These are phyloP conservation scores for Pelobates fuscus DNA, from an alignment of 2,113 vertebrate genomes.

Conservation along the genomic window DNA sequence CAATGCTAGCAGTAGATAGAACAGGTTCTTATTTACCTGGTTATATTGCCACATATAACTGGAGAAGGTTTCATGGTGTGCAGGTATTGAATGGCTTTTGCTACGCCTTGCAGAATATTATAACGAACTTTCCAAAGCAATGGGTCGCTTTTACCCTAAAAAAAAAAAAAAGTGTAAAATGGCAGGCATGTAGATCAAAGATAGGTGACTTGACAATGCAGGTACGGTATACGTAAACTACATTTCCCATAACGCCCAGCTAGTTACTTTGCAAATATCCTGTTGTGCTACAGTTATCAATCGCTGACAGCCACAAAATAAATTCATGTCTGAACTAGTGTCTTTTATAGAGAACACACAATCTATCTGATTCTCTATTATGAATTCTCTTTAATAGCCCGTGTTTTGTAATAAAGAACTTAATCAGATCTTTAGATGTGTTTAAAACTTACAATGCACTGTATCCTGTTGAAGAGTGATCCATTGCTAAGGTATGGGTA, in stretches of 20 bases:
- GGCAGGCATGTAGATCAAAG: neutral
- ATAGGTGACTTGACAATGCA: neutral
- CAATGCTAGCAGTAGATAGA: neutral
- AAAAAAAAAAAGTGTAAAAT: slow-evolving; percentile 9
- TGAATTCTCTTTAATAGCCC: too few relatives aligned
- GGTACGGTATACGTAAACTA: neutral
- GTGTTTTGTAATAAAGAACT: too few relatives aligned
- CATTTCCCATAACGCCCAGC: too few relatives aligned
- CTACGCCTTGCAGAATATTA: slow-evolving; percentile 60
- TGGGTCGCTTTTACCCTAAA: slow-evolving; percentile 49
- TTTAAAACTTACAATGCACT: slow-evolving; percentile 66
- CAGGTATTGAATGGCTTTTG: slow-evolving; percentile 64
- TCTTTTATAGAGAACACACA: too few relatives aligned
- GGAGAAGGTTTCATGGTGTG: slow-evolving; percentile 56
- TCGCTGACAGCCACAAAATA: too few relatives aligned
- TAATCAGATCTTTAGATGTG: too few relatives aligned
- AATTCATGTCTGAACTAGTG: too few relatives aligned
- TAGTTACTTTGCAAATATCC: too few relatives aligned
- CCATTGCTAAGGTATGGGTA: slow-evolving; percentile 70
- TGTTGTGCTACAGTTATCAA: too few relatives aligned
- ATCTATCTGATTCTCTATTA: too few relatives aligned
- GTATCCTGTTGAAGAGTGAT: slow-evolving; percentile 68
- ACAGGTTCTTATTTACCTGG: slow-evolving; percentile 56
- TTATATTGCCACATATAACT: slow-evolving; percentile 68
- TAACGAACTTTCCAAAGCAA: slow-evolving; percentile 66